Base-by-base conservation (phyloP, 2,888 invertebrate genomes). In the Polymixis flavicincta region DNA sequence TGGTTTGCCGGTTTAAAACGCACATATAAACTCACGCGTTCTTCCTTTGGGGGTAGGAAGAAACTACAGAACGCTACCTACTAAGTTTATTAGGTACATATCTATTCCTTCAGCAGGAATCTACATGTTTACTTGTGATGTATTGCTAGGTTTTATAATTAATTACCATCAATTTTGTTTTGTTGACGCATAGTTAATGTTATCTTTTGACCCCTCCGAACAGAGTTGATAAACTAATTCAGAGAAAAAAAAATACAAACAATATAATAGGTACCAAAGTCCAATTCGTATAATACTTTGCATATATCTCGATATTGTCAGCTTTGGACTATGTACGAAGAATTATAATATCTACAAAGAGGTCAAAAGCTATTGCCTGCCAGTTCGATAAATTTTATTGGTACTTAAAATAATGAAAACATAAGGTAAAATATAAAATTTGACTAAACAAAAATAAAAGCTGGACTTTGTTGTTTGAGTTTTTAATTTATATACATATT, bases 181-280 rank as follows among this genome's bases (percentile, higher is more conserved):
- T 65, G n/a, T 45, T 42, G 59, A 32, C 37, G 32, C 22, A 54
- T n/a, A 37, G 9, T 28, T 54, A 37, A 0, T 1, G 54, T 75
- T 42, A 61, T 66, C 60, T 25, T 4, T 32, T 59, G 82, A 71
- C 74, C 68, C 22, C 13, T 52, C 17, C 50, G 32, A 28, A 57
- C 32, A n/a, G 1, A 25, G 14, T 37, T 37, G 52, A 57, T 66
- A 32, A 69, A 50, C 0, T 22, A 54, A 50, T 69, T 69, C 61
- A n/a, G n/a, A 50, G n/a, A 52, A 59, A 45, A 80, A 60, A 32
- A n/a, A 55, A 5, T 22, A 32, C 48, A 55, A 68, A 69, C 9
- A 59, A 50, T 50, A 17, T 17, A 28, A 22, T 25, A n/a, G n/a
- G n/a, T n/a, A 48, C 32, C 57, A 50, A 77, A 77, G 77, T 83